Base-by-base conservation (phyloP, 1,140 invertebrate species). In the Zaprionus nigranus region DNA sequence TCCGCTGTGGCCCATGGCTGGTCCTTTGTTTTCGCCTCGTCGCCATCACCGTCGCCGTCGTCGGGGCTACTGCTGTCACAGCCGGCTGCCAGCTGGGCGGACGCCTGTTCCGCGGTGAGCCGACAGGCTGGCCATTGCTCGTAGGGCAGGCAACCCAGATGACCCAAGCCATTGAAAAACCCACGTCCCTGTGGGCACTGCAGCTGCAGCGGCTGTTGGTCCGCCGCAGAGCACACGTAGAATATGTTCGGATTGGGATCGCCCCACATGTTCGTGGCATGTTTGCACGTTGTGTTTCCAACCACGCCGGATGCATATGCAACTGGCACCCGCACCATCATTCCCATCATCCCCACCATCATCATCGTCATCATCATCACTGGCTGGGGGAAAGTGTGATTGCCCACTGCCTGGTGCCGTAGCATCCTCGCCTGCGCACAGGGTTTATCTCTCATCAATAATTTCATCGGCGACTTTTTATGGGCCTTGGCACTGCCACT, bases 201-300 rank as follows among this genome's bases (percentile, higher is more conserved):
- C 20, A 92, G 56, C 61, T 82, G 81, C 60, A 92, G 40, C 38
- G 90, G 71, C 71, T 61, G 63, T 70, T 81, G 82, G 34, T 73
- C 87, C 12, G 30, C 63, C 59, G 46, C 76, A 60, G 78, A 80
- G 75, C 91, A 92, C 20, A 92, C 78, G 82, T 92, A 88, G 75
- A 83, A 92, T 88, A 92, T 83, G 75, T 91, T 92, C 63, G 91
- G 91, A 79, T 92, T 81, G 51, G 90, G 87, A 83, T 92, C 91
- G 72, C 91, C 91, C 91, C 91, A 92, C 84, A 92, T 91, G 79
- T 84, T 70, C 61, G 77, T 82, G 81, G 75, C 72, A 66, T 91
- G 88, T 88, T 87, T 81, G 84, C 83, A 87, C 78, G 71, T 81
- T 75, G 81, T 68, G 66, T 83, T 87, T 59, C 78, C 76, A 82